A percentile compares a stretch with the other conserved stretches of the same genome.
phyloP scores from a whole-genome alignment of 2,113 vertebrate species.

The Orientallactaga bullata region DNA sequence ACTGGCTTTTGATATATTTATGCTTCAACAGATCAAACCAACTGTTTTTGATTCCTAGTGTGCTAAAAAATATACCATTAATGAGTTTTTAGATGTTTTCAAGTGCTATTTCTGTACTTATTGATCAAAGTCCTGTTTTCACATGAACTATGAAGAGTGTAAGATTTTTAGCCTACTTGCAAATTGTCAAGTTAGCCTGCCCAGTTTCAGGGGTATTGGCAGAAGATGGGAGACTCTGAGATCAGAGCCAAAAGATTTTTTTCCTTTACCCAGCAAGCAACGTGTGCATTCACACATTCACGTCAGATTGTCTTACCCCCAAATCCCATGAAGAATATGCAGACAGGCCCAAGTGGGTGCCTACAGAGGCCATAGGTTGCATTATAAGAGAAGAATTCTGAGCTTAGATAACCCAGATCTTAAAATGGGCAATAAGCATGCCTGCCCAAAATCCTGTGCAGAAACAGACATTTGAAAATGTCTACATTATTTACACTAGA shows the following conservation, averaged over 20 bases:
- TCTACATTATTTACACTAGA: background rate
- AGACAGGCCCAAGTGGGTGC: fast-evolving
- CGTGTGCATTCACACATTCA: background rate
- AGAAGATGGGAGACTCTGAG: background rate
- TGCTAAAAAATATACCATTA: background rate
- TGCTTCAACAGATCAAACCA: background rate
- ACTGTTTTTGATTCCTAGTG: background rate
- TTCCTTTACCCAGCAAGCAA: background rate
- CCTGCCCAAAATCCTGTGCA: background rate
- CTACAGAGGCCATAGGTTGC: background rate
- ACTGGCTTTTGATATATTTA: background rate
- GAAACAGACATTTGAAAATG: too few relatives aligned
- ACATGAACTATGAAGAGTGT: background rate
- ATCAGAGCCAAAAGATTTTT: background rate
- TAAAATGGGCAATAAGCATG: background rate
- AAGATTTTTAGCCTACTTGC: background rate
- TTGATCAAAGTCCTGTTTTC: background rate
- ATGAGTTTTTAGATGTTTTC: slow-evolving; percentile 23
- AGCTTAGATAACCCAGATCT: background rate
- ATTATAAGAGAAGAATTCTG: background rate
- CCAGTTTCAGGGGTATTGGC: background rate
- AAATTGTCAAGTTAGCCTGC: background rate
- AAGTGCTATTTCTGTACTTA: slow-evolving; percentile 17
- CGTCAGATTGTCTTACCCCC: background rate
- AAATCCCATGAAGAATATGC: background rate